Base-by-base conservation (phyloP, 2,888 invertebrate genomes). In the Coecobrya sp. region DNA sequence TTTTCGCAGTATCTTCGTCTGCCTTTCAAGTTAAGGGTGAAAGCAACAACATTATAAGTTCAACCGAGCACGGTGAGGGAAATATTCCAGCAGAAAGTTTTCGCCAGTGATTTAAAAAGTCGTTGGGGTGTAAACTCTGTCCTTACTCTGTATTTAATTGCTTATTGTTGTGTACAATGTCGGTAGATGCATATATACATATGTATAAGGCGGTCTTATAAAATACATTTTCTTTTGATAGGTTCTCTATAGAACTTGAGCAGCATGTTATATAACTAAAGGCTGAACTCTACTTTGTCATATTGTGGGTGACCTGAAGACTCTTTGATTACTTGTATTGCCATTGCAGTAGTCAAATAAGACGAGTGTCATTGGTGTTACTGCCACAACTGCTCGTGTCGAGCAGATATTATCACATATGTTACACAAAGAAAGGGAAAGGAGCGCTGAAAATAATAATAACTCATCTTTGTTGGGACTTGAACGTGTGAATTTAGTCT, bases 301-400 rank as follows among this genome's bases (percentile, higher is more conserved):
- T 76, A 76, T 30, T 55, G 55, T 55, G 52, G 86, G 22, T 73
- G 70, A 49, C 73, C 55, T 59, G 45, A 89, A 55, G 42, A 49
- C 70, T 59, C 73, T 55, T 36, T 89, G 89, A 89, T 89, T 89
- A 68, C 84, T 84, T 73, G 62, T 45, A 85, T 73, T 89, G 76
- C 82, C 59, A 52, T 70, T 22, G 22, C 10, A 16, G 1, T 19
- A 62, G 73, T 70, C 42, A 27, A 19, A 65, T 5, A 65, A 65
- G 2, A 65, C 25, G 62, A 88, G 65, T 68, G 65, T 59, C 65
- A 19, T 87, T 59, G 10, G 25, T 62, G 55, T n/a, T 36, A 10
- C n/a, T 70, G 2, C 52, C 11, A 25, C 16, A 52, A 19, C 62
- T 49, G n/a, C 49, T 25, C 11, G 8, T 16, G 25, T 16, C 5